Base-by-base conservation (phyloP, 2,797 vertebrate genomes). In the Sebastes melanostomus region DNA sequence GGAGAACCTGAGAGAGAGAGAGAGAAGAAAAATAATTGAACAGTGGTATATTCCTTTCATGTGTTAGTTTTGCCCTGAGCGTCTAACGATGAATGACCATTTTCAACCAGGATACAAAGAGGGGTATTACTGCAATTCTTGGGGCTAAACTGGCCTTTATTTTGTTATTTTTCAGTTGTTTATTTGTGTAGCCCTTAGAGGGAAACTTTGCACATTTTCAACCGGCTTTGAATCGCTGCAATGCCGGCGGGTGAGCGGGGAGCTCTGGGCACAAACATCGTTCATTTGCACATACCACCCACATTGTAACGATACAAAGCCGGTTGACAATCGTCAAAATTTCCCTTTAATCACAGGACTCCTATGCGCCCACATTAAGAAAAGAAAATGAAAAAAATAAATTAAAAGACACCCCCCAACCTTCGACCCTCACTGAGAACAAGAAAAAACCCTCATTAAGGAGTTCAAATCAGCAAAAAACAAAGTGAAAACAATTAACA, bases 401-500 rank as follows among this genome's bases (percentile, higher is more conserved):
- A 83, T 60, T 30, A 83, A 87, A 86, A 83, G 65, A 85, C 66
- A 68, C 27, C 36, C 36, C 38, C 38, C 24, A 74, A 82, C 78
- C 79, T 71, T 78, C 71, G 2, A 83, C 58, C 83, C 82, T 59
- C 61, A 24, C 68, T n/a, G 72, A 34, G 71, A 77, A 66, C 18
- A 42, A 72, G 34, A 70, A 63, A 58, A 79, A 72, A 11, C 3
- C 42, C 38, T 82, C 30, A 81, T 83, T 86, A 81, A 59, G 59
- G 84, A 87, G 66, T 84, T 89, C 36, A 81, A 86, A 78, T 86
- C 72, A 42, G 71, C 71, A 77, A 85, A 59, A 46, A 83, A 91
- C 75, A 78, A 81, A 86, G 72, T 75, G 62, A 88, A 91, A 90
- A 89, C 85, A 86, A 88, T 92, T 90, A 91, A 62, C 59, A 3